Evolutionary conservation across 2,113 vertebrate species (phyloP).

Genomic region (Hippocampus guttulatus): DNA sequence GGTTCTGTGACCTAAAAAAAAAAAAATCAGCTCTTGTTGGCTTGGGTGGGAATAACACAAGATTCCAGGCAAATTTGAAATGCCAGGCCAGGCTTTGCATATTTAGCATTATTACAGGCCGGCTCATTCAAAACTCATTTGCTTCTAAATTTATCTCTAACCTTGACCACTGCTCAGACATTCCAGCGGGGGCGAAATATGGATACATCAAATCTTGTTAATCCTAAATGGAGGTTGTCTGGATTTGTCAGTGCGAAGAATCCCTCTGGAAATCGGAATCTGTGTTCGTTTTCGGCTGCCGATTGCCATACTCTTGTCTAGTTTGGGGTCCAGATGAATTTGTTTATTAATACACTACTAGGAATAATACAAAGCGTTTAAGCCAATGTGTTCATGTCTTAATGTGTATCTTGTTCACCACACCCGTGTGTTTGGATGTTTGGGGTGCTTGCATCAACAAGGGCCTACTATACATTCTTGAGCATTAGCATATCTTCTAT

Average conservation of each 20-base stretch:
- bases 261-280: slow-evolving; percentile 44
- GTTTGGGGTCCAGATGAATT: slow-evolving; percentile 26
- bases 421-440: slow-evolving; percentile 47
- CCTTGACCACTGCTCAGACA: slow-evolving; percentile 63
- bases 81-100: slow-evolving; percentile 65
- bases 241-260: slow-evolving; percentile 49
- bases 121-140: slow-evolving; percentile 67
- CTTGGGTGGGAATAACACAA: slow-evolving; percentile 59
- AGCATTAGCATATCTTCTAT: slow-evolving; percentile 57
- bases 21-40: slow-evolving; percentile 39
- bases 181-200: slow-evolving; percentile 55
- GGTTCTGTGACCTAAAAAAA: slow-evolving; percentile 59
- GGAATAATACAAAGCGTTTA: slow-evolving; percentile 24
- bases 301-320: slow-evolving; percentile 16
- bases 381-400: slow-evolving; percentile 35
- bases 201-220: slow-evolving; percentile 61
- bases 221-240: slow-evolving; percentile 62
- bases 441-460: slow-evolving; percentile 52
- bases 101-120: slow-evolving; percentile 69
- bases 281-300: slow-evolving; percentile 33
- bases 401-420: slow-evolving; percentile 34
- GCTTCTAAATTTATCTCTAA: slow-evolving; percentile 68
- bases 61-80: slow-evolving; percentile 68
- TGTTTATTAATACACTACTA: slow-evolving; percentile 19
- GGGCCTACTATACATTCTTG: slow-evolving; percentile 52